Evolutionary conservation across 2,888 invertebrate species (phyloP), one percentile per base, ranked within the genome.

Genomic region (Ectemnius cavifrons): DNA sequence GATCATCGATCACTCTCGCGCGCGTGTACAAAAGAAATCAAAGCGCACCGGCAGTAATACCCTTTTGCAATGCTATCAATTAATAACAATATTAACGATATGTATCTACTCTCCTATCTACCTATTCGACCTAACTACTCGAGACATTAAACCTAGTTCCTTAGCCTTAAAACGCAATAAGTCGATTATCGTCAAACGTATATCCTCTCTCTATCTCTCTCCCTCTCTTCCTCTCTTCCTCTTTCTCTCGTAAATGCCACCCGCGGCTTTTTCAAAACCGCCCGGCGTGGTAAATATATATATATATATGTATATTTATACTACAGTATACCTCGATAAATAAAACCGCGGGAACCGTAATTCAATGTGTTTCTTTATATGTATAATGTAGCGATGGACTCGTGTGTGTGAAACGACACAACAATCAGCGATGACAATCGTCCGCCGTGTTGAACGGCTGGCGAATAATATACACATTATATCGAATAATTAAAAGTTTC

Each of bases 31-130:
- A 86, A 86, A 88, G 71, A 85, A 86, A 86, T 78, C 85, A 86
- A 86, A 86, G 84, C 87, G 86, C 87, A 82, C 77, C 84, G 84
- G 84, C 84, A 84, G 83, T 86, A 85, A 85, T 82, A 81, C 78
- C 81, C 79, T 83, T 84, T 69, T 83, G 85, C 86, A 86, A 85
- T 82, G 82, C 88, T 89, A 90, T 86, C 85, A 85, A 86, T 86
- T 78, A 82, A 84, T 86, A 86, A 86, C 88, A 86, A 88, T 88
- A 84, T 85, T 87, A 88, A 83, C 82, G 89, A 89, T 89, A 89
- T 89, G 89, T 89, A 83, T 70, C 85, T 86, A 85, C 81, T 78
- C 59, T 77, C 87, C 80, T 77, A 78, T 74, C 85, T 85, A 84
- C 73, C 82, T 83, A 84, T 75, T 61, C 69, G 73, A 70, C 77